Evolutionary conservation across 2,113 vertebrate genomes (phyloP), one percentile per base, ranked within the genome.

Genomic region (Chamaea fasciata): DNA sequence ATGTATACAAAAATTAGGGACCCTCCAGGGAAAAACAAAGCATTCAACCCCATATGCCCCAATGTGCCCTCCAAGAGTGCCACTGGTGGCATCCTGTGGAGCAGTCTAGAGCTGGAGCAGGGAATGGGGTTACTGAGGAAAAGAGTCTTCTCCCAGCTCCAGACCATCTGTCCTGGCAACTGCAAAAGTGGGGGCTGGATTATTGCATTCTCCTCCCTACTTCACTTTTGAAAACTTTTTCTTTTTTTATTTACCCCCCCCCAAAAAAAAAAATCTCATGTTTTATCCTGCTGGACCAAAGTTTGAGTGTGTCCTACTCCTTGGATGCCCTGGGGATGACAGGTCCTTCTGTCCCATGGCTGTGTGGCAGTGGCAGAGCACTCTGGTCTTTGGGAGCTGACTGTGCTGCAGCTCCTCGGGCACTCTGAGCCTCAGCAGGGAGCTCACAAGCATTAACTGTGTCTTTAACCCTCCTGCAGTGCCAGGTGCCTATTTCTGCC

Each of bases 221-320:
- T 73, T 79, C 10, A 13, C 11, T 70, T 77, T 55, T 65, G 26
- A 39, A 83, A 91, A 22, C 7, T 2, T 22, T 24, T 31, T 33
- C 2, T 33, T 76, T 17, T 21, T 11, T 31, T 13, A 23, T 30
- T 9, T 6, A 2, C 1, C 5, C 10, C 7, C 7, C 0, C 4
- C n/a, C n/a, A n/a, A n/a, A n/a, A n/a, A n/a, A n/a, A 17, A 55
- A 53, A 39, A 47, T 83, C 14, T 86, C 42, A 27, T 27, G 9
- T 23, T 84, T 91, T 83, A 62, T 77, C 53, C 37, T 70, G 33
- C 37, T 79, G 35, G n/a, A 79, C 70, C 52, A 78, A 91, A 89
- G 60, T 49, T 21, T 47, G 68, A 52, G 62, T 85, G 64, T 64
- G n/a, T 50, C 16, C 70, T 71, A 53, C 77, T 78, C 62, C 30